Conservation (phyloP, 2,888 invertebrate species). For the Lymantria dispar region DNA sequence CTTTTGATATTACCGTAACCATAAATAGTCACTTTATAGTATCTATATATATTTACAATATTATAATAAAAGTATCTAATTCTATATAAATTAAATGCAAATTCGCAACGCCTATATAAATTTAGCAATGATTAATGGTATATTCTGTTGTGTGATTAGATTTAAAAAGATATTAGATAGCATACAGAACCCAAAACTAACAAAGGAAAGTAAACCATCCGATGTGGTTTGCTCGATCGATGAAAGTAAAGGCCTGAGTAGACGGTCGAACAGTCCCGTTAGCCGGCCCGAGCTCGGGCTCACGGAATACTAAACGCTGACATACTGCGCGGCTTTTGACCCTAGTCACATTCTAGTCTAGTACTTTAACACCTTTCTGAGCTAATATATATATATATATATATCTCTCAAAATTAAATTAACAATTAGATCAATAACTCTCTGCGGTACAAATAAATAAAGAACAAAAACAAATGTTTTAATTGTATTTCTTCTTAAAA, state of each 20-base stretch:
- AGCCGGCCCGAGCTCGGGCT: slow-evolving; percentile 68
- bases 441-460: too few species aligned
- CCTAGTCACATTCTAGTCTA: slow-evolving; percentile 79
- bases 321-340: slow-evolving; percentile 82
- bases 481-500: not conserved
- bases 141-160: slow-evolving; percentile 25
- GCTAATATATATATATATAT: slow-evolving; percentile 45
- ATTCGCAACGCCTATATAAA: not conserved
- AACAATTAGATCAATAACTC: not conserved
- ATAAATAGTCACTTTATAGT: slow-evolving; percentile 50
- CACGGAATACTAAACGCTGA: slow-evolving; percentile 81
- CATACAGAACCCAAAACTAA: slow-evolving; percentile 62
- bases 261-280: slow-evolving; percentile 73
- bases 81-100: not conserved
- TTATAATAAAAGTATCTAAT: not conserved
- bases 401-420: not conserved
- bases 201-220: slow-evolving; percentile 79
- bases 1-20: slow-evolving; percentile 43
- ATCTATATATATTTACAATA: slow-evolving; percentile 58
- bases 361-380: slow-evolving; percentile 68
- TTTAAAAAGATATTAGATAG: slow-evolving; percentile 32
- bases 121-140: not conserved
- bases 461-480: too few species aligned
- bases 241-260: slow-evolving; percentile 80
- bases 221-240: slow-evolving; percentile 74